phyloP scores from a whole-genome alignment of 2,888 invertebrate species.

The Polia nebulosa region DNA sequence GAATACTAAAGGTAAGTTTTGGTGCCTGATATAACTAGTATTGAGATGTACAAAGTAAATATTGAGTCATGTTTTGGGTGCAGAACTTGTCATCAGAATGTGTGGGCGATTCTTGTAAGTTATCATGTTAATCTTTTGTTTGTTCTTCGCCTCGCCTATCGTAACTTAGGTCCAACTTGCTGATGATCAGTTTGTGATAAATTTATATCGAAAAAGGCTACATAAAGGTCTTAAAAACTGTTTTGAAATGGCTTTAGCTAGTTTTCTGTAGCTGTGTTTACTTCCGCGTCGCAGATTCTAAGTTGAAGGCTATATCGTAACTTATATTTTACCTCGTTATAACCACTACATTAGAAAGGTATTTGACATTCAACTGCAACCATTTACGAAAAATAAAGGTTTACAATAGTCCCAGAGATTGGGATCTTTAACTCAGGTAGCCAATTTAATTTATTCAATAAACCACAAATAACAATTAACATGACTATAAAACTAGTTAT shows the following conservation, averaged over 20 bases:
- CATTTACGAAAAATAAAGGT: constrained; percentile 28
- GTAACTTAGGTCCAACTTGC: constrained; percentile 49
- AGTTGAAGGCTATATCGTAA: constrained; percentile 64
- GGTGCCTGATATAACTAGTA: constrained; percentile 1
- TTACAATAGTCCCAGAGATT: not conserved
- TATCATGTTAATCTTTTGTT: constrained; percentile 84
- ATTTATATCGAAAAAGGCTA: not conserved
- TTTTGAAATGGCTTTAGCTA: constrained; percentile 1
- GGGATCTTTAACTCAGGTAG: constrained; percentile 5
- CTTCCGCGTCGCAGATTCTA: constrained; percentile 67
- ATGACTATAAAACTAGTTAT: constrained; percentile 38
- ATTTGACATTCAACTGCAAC: constrained; percentile 50
- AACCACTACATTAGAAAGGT: constrained; percentile 53
- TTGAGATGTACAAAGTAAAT: constrained; percentile 15
- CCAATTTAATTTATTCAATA: constrained; percentile 32
- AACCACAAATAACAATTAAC: constrained; percentile 32
- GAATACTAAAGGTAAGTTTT: constrained; percentile 79
- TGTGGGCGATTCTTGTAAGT: constrained; percentile 87
- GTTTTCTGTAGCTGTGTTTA: constrained; percentile 52
- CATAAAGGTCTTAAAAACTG: not conserved
- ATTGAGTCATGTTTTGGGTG: constrained; percentile 72
- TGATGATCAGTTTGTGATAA: not conserved
- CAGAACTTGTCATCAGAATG: constrained; percentile 78
- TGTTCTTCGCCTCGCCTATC: constrained; percentile 68
- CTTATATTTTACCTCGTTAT: constrained; percentile 26